Percentiles rank a stretch among this genome's conserved stretches.
Conservation (phyloP, 2,888 invertebrate species). For the Xiphydria camelus region DNA sequence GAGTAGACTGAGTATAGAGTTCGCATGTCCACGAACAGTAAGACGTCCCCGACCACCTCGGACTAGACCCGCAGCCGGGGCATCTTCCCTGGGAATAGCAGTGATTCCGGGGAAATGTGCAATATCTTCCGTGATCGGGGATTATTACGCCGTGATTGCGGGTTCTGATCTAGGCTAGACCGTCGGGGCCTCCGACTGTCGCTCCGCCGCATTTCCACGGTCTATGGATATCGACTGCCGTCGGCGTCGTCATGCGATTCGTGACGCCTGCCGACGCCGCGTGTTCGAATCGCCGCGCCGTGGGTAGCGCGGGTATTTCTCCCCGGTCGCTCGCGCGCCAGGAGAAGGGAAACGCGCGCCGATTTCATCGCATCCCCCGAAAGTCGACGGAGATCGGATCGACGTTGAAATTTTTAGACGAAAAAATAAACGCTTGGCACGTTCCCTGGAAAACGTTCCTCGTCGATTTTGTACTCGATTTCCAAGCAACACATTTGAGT, state of each 20-base stretch:
- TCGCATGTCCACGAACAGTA: slow-evolving; percentile 55
- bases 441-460: no score
- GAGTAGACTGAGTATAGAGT: slow-evolving; percentile 19
- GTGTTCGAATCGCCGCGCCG: slow-evolving; percentile 32
- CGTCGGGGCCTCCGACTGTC: slow-evolving; percentile 21
- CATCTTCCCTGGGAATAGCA: slow-evolving; percentile 42
- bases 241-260: slow-evolving; percentile 41
- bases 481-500: no score
- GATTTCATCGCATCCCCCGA: no score
- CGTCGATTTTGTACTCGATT: no score
- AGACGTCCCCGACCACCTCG: slow-evolving; percentile 40
- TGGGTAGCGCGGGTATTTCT: slow-evolving; percentile 33
- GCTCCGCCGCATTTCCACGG: background rate
- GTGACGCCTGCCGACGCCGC: slow-evolving; percentile 27
- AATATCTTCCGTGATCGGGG: slow-evolving; percentile 57
- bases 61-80: slow-evolving; percentile 23
- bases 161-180: slow-evolving; percentile 50
- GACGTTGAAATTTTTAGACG: no score
- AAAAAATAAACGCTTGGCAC: no score
- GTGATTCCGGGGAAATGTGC: slow-evolving; percentile 54
- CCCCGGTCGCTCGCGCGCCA: no score
- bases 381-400: no score
- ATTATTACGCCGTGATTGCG: slow-evolving; percentile 53
- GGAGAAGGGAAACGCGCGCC: no score
- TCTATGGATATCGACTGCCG: no score